Conservation (phyloP, 2,888 invertebrate genomes). For the Agrotis exclamationis region DNA sequence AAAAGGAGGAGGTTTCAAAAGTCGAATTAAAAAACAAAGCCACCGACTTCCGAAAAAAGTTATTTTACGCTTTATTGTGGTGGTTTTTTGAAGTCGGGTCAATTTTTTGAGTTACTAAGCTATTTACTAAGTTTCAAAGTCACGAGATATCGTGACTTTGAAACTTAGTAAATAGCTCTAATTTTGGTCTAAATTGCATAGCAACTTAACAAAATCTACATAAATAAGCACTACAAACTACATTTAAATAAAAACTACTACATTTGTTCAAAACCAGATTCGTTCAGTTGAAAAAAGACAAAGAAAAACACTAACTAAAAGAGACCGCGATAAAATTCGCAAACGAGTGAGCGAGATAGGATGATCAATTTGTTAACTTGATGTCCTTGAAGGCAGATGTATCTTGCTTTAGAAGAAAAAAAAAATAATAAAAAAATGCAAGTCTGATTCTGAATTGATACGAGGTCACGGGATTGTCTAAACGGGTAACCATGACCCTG, state of each 20-base stretch:
- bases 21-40: no score
- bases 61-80: no score
- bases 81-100: no score
- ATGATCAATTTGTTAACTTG: conserved; percentile 36
- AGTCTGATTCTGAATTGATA: conserved; percentile 1
- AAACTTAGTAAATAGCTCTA: no score
- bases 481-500: no score
- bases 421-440: conserved; percentile 19
- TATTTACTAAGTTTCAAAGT: no score
- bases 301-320: conserved; percentile 7
- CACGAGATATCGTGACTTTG: no score
- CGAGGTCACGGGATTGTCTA: no score
- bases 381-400: conserved; percentile 43
- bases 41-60: no score
- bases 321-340: conserved; percentile 13
- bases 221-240: not conserved
- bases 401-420: conserved; percentile 29
- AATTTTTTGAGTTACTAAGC: no score
- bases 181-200: conserved; percentile 1
- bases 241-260: not conserved
- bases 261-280: conserved; percentile 29
- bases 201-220: conserved; percentile 7
- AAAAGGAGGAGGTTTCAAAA: no score
- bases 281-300: conserved; percentile 2
- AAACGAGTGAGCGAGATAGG: conserved; percentile 23